Percentiles rank a stretch among this genome's conserved stretches.
Evolutionary conservation across 2,888 invertebrate species (phyloP).

Genomic region (Osmoderma eremita): DNA sequence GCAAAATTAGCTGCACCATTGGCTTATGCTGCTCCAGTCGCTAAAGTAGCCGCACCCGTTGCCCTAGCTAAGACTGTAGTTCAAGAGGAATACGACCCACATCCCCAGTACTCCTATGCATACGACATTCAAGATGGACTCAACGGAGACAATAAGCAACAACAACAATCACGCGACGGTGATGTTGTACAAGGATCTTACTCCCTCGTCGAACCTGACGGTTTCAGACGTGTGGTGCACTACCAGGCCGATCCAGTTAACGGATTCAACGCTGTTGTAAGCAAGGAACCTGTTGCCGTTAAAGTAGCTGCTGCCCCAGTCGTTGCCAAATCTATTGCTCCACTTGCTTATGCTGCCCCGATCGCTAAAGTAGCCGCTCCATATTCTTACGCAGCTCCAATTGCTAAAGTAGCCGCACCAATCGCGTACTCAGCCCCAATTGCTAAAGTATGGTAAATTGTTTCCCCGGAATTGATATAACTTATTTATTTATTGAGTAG

Average conservation of each 20-base stretch:
- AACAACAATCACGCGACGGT: constrained; percentile 66
- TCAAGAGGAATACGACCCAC: constrained; percentile 63
- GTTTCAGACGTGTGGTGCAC: constrained; percentile 66
- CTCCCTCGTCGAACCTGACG: constrained; percentile 67
- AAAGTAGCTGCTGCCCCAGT: constrained; percentile 62
- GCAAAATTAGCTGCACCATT: constrained; percentile 35
- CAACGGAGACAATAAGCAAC: constrained; percentile 68
- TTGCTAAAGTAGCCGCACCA: constrained; percentile 48
- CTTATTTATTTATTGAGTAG: not conserved
- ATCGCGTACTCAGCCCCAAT: constrained; percentile 44
- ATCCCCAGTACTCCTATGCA: constrained; percentile 68
- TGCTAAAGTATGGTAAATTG: constrained; percentile 17
- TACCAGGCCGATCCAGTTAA: constrained; percentile 71
- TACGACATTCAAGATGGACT: constrained; percentile 68
- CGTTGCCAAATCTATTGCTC: constrained; percentile 49
- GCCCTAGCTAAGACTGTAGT: constrained; percentile 56
- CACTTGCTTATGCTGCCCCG: constrained; percentile 52
- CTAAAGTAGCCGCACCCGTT: constrained; percentile 52
- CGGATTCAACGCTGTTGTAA: constrained; percentile 74
- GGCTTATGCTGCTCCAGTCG: constrained; percentile 50
- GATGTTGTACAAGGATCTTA: constrained; percentile 68
- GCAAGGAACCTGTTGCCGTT: constrained; percentile 67
- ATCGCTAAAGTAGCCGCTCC: constrained; percentile 53
- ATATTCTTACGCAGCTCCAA: constrained; percentile 52
- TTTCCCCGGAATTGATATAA: not conserved